Evolutionary conservation across 2,888 invertebrate genomes (phyloP).

Genomic region (Orthosia cruda): DNA sequence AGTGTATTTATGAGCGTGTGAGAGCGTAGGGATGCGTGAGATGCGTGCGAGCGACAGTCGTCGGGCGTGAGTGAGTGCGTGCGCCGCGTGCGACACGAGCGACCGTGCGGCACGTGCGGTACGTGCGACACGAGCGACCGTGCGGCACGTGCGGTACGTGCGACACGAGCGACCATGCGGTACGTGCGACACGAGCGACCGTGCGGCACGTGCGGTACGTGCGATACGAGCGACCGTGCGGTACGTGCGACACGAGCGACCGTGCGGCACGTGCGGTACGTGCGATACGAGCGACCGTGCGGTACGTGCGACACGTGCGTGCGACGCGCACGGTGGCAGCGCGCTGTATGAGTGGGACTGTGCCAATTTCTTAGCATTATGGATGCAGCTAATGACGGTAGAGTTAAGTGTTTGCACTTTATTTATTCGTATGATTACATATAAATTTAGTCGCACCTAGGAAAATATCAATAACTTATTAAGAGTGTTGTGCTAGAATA

Average conservation of each 20-base stretch:
- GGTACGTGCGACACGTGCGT: conserved; percentile 9
- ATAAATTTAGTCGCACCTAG: conserved; percentile 92
- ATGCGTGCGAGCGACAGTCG: conserved; percentile 61
- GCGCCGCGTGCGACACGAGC: conserved; percentile 30
- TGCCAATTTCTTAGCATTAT: conserved; percentile 91
- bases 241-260: conserved; percentile 14
- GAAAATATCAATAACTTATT: conserved; percentile 92
- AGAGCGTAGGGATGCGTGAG: conserved; percentile 61
- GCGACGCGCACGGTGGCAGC: too few species aligned
- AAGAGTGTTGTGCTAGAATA: conserved; percentile 92
- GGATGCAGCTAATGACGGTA: conserved; percentile 90
- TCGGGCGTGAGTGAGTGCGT: conserved; percentile 63
- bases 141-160: conserved; percentile 58
- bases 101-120: conserved; percentile 26
- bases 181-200: conserved; percentile 38
- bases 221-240: conserved; percentile 40
- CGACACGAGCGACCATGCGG: conserved; percentile 26
- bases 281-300: conserved; percentile 15
- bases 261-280: too few species aligned
- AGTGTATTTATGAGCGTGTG: conserved; percentile 63
- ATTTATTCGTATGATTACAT: conserved; percentile 91
- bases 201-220: conserved; percentile 44
- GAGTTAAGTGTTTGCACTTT: conserved; percentile 92
- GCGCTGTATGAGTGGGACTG: conserved; percentile 88
- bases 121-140: conserved; percentile 25